These are phyloP conservation scores for Calliphora vomitoria DNA, from an alignment of 2,888 invertebrate genomes.

Conservation along the genomic window DNA sequence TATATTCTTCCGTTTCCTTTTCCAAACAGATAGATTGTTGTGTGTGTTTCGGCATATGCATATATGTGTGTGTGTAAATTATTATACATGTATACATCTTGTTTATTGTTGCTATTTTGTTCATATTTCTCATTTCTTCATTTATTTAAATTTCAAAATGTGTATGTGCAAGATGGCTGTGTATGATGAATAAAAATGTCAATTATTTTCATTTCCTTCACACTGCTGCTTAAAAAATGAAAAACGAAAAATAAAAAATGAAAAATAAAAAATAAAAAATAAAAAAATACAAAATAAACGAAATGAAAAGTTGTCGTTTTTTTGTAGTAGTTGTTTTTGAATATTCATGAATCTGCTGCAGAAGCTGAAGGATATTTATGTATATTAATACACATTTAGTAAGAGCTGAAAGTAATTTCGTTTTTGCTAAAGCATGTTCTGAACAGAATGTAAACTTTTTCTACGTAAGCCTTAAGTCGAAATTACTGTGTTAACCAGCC, in stretches of 20 bases:
- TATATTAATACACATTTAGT: constrained; percentile 35
- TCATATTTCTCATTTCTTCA: constrained; percentile 35
- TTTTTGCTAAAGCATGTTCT: constrained; percentile 1
- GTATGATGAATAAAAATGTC: constrained; percentile 69
- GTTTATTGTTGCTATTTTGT: constrained; percentile 37
- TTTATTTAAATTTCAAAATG: constrained; percentile 24
- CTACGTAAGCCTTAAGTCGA: background rate
- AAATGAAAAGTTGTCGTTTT: constrained; percentile 56
- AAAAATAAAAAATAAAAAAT: background rate
- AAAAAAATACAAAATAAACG: constrained; percentile 40
- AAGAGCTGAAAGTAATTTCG: constrained; percentile 46
- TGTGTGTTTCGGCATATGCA: no score
- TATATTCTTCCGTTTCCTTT: constrained; percentile 51
- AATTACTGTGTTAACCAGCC: constrained; percentile 16
- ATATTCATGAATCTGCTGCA: constrained; percentile 62
- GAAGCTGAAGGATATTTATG: constrained; percentile 47
- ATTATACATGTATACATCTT: constrained; percentile 49
- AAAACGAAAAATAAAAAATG: background rate
- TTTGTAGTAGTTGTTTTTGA: constrained; percentile 12
- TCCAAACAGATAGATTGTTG: background rate
- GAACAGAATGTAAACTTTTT: background rate
- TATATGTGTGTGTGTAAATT: constrained; percentile 31
- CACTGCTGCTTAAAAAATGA: constrained; percentile 35
- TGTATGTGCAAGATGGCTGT: background rate
- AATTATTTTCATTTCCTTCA: constrained; percentile 69